These are phyloP conservation scores for Prionchulus punctatus DNA, from an alignment of 2,888 invertebrate species.

Conservation along the genomic window DNA sequence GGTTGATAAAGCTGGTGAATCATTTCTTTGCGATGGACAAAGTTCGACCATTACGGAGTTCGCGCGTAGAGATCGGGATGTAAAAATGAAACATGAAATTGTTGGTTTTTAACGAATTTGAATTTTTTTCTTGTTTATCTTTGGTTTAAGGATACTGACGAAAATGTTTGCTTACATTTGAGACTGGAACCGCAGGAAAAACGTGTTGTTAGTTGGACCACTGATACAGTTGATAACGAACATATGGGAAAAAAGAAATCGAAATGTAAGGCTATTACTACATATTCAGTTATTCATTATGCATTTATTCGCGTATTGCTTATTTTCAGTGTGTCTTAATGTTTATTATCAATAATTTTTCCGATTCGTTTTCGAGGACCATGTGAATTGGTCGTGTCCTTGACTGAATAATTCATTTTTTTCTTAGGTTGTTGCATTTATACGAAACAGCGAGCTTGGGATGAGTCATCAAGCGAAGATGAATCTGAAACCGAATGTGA, in stretches of 20 bases:
- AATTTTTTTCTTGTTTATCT: too few species aligned
- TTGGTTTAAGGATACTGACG: too few species aligned
- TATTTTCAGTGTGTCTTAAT: background rate
- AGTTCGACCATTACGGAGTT: too few species aligned
- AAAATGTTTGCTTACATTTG: too few species aligned
- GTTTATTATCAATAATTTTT: slow-evolving; percentile 31
- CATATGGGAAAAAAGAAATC: slow-evolving; percentile 86
- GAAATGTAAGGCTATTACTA: too few species aligned
- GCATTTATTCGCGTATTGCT: background rate
- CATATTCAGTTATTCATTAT: background rate
- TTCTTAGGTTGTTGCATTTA: slow-evolving; percentile 78
- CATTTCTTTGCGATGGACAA: too few species aligned
- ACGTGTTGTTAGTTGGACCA: slow-evolving; percentile 58
- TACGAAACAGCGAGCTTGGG: slow-evolving; percentile 70
- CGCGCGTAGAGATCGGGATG: too few species aligned
- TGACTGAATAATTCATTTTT: too few species aligned
- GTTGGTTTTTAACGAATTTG: too few species aligned
- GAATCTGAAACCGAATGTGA: slow-evolving; percentile 58
- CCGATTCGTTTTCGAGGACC: slow-evolving; percentile 13
- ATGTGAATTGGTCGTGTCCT: too few species aligned
- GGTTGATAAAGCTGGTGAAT: too few species aligned
- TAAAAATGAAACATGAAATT: too few species aligned
- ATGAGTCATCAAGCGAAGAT: slow-evolving; percentile 67
- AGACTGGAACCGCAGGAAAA: background rate
- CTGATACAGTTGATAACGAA: slow-evolving; percentile 83